Evolutionary conservation across 2,797 vertebrate genomes (phyloP).

Genomic region (Psittacula echo): DNA sequence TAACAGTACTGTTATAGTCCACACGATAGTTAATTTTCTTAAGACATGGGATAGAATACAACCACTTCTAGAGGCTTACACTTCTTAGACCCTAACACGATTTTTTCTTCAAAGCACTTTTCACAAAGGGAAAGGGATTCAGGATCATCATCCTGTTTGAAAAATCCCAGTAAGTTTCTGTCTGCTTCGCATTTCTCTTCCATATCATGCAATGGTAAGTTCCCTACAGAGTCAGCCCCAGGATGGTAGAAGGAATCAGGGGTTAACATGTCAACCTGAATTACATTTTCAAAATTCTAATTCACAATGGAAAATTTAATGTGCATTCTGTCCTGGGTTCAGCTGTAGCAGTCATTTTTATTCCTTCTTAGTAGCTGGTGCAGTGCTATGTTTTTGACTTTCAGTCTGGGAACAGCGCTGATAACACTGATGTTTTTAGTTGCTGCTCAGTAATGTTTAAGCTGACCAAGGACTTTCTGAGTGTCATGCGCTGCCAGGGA

Average conservation of each 20-base stretch:
- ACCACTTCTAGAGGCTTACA: neutral
- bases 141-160: fast-evolving
- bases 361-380: too few relatives aligned
- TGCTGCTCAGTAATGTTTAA: too few relatives aligned
- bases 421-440: too few relatives aligned
- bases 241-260: neutral
- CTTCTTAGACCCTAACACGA: neutral
- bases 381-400: too few relatives aligned
- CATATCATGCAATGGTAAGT: fast-evolving
- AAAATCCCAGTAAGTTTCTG: neutral
- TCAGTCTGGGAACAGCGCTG: too few relatives aligned
- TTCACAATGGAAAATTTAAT: neutral
- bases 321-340: neutral
- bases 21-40: neutral
- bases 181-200: neutral
- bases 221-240: neutral
- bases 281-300: neutral
- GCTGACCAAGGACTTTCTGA: too few relatives aligned
- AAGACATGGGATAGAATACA: neutral
- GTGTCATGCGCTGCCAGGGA: too few relatives aligned
- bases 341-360: too few relatives aligned
- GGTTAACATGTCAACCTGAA: neutral
- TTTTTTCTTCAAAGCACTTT: neutral
- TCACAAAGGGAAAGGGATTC: neutral
- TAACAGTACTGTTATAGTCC: neutral